Evolutionary conservation across 2,113 vertebrate genomes (phyloP).

Genomic region (Delphinus delphis): DNA sequence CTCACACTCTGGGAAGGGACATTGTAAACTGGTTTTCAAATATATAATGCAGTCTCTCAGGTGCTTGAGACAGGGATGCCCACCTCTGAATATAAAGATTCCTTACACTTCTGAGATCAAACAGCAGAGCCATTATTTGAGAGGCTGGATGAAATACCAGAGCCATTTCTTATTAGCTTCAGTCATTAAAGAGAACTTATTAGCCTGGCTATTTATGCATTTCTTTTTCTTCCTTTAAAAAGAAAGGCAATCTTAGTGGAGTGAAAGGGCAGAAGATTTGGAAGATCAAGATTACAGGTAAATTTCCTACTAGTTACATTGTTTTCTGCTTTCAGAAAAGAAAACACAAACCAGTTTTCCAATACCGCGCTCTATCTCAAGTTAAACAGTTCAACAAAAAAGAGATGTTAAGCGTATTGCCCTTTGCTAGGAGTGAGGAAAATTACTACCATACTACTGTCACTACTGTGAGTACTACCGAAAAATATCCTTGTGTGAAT

Average conservation of each 20-base stretch:
- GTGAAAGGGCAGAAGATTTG: slow-evolving; percentile 54
- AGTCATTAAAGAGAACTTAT: slow-evolving; percentile 83
- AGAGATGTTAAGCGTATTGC: neutral
- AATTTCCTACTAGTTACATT: slow-evolving; percentile 56
- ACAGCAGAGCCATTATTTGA: slow-evolving; percentile 89
- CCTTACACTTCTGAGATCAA: slow-evolving; percentile 84
- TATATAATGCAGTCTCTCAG: slow-evolving; percentile 85
- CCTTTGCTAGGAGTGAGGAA: neutral
- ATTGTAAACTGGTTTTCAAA: slow-evolving; percentile 86
- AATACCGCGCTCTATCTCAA: slow-evolving; percentile 9
- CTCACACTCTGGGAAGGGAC: slow-evolving; percentile 72
- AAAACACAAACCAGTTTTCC: slow-evolving; percentile 50
- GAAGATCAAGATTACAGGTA: slow-evolving; percentile 67
- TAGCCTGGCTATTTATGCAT: slow-evolving; percentile 76
- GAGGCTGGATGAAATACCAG: slow-evolving; percentile 84
- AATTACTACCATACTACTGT: neutral
- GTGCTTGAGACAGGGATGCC: slow-evolving; percentile 82
- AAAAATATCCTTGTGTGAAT: neutral
- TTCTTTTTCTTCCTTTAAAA: slow-evolving; percentile 57
- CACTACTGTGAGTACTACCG: neutral
- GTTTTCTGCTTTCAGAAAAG: slow-evolving; percentile 60
- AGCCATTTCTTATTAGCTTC: slow-evolving; percentile 85
- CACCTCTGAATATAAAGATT: slow-evolving; percentile 82
- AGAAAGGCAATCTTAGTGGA: slow-evolving; percentile 59
- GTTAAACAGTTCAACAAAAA: slow-evolving; percentile 28